A percentile compares a stretch with the other conserved stretches of the same genome.
These are phyloP conservation scores for Nebria brevicollis DNA, from an alignment of 2,888 invertebrate species.

Conservation along the genomic window DNA sequence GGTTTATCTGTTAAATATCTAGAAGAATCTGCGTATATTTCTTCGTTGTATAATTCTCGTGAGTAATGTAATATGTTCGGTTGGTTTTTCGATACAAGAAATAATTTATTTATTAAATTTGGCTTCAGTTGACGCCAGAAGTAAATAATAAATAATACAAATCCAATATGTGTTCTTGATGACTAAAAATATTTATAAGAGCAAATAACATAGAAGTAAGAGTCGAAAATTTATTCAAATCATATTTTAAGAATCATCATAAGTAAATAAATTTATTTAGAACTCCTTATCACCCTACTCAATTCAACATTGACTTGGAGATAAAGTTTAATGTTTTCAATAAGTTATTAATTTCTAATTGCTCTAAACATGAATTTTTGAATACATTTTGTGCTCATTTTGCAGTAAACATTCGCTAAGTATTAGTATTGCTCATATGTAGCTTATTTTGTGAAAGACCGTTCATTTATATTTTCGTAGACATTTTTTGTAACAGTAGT, in stretches of 20 bases:
- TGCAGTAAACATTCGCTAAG: too few relatives aligned
- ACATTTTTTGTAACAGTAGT: too few relatives aligned
- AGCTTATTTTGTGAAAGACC: too few relatives aligned
- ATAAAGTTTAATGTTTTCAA: too few relatives aligned
- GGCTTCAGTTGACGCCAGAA: constrained; percentile 46
- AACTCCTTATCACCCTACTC: too few relatives aligned
- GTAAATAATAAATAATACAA: constrained; percentile 47
- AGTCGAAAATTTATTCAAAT: not conserved
- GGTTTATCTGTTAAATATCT: constrained; percentile 21
- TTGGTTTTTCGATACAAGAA: constrained; percentile 31
- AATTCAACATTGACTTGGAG: too few relatives aligned
- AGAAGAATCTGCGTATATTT: constrained; percentile 20
- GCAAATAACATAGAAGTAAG: not conserved
- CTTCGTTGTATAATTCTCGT: constrained; percentile 22
- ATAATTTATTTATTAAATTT: constrained; percentile 29
- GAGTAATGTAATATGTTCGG: constrained; percentile 28
- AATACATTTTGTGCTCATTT: too few relatives aligned
- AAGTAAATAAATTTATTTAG: too few relatives aligned
- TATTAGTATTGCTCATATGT: too few relatives aligned
- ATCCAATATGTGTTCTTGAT: not conserved
- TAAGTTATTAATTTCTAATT: too few relatives aligned
- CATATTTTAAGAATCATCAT: not conserved
- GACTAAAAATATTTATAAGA: not conserved
- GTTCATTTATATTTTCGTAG: too few relatives aligned
- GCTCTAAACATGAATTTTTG: too few relatives aligned